Evolutionary conservation across 2,113 vertebrate genomes (phyloP).

Genomic region (Myotis lucifugus): DNA sequence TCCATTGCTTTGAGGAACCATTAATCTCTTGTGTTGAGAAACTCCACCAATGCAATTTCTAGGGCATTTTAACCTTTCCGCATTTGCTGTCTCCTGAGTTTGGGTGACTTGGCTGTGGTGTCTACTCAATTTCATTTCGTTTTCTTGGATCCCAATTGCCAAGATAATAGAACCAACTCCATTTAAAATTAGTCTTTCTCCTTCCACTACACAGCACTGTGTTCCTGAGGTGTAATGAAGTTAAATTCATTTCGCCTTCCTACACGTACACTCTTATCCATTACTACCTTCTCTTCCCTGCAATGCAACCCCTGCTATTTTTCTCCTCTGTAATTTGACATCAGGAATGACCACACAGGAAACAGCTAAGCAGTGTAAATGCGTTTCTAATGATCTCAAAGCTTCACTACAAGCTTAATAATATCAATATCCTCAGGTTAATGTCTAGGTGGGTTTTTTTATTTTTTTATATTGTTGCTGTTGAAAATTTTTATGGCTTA

Average conservation of each 20-base stretch:
- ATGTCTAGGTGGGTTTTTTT: constrained; percentile 48
- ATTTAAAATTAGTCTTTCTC: constrained; percentile 76
- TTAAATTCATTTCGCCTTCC: constrained; percentile 79
- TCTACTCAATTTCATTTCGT: constrained; percentile 76
- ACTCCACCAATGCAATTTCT: constrained; percentile 84
- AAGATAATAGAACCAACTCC: constrained; percentile 72
- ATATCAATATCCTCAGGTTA: constrained; percentile 74
- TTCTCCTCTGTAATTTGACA: constrained; percentile 83
- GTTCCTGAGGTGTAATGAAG: constrained; percentile 74
- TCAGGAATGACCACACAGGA: constrained; percentile 74
- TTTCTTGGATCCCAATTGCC: constrained; percentile 67
- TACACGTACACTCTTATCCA: constrained; percentile 57
- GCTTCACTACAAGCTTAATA: constrained; percentile 62
- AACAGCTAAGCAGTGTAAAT: constrained; percentile 78
- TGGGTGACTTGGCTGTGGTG: constrained; percentile 72
- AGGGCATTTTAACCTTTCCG: constrained; percentile 83
- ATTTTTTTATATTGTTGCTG: not conserved
- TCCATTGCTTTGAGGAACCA: constrained; percentile 84
- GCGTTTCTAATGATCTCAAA: constrained; percentile 80
- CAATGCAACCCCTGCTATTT: constrained; percentile 67
- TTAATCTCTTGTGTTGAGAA: constrained; percentile 84
- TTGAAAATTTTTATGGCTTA: constrained; percentile 59
- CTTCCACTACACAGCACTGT: constrained; percentile 38
- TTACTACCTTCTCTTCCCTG: constrained; percentile 69
- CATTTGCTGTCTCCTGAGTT: constrained; percentile 76